A percentile compares a stretch with the other conserved stretches of the same genome.
Conservation (phyloP, 1,140 invertebrate species). For the Thaumetopoea pityocampa region DNA sequence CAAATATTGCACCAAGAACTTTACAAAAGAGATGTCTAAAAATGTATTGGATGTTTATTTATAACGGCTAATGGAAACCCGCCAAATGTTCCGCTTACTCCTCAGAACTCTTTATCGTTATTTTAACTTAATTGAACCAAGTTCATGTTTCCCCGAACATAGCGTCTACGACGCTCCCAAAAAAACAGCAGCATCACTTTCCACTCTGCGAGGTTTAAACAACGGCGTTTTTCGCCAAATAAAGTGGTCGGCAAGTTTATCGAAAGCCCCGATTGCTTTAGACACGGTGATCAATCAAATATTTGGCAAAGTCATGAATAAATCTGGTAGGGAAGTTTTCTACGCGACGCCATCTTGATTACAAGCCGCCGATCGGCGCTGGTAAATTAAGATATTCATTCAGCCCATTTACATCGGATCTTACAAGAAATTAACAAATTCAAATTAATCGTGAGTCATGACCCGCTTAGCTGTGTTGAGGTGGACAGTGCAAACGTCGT, state of each 20-base stretch:
- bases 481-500: no score
- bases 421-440: no score
- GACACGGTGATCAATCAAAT: slow-evolving; percentile 64
- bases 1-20: no score
- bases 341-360: slow-evolving; percentile 15
- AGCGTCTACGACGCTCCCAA: slow-evolving; percentile 16
- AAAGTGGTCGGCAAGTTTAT: slow-evolving; percentile 57
- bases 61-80: slow-evolving; percentile 7
- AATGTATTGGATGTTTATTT: no score
- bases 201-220: slow-evolving; percentile 40
- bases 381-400: slow-evolving; percentile 8
- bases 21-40: no score
- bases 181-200: slow-evolving; percentile 46
- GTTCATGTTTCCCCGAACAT: slow-evolving; percentile 25
- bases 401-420: no score
- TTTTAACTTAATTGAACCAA: slow-evolving; percentile 36
- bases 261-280: slow-evolving; percentile 42
- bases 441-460: no score
- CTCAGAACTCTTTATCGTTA: slow-evolving; percentile 16
- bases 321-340: slow-evolving; percentile 35
- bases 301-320: slow-evolving; percentile 61
- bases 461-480: no score
- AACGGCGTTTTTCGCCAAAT: slow-evolving; percentile 50
- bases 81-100: slow-evolving; percentile 22
- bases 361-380: slow-evolving; percentile 4